Evolutionary conservation across 2,888 invertebrate genomes (phyloP), one percentile per base, ranked within the genome.

Genomic region (Drosophila antonietae): DNA sequence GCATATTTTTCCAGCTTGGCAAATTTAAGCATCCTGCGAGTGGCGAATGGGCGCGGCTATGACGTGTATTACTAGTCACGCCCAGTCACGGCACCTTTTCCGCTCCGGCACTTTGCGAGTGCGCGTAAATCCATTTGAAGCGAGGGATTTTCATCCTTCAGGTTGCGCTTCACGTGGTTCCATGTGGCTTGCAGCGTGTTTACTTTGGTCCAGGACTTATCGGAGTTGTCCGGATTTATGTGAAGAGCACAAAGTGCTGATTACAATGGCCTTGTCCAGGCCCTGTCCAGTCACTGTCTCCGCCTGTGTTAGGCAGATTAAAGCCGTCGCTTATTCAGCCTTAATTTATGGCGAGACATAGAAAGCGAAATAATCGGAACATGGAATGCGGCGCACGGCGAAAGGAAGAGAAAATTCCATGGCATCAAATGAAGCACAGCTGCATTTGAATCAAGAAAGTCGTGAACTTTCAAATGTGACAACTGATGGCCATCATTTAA

Each of bases 211-310:
- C 62, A 47, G 73, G 74, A 72, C 74, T 89, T 87, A 89, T 89
- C 89, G 70, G 75, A 60, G 72, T 68, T 80, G 75, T 73, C 70
- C 61, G 77, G 78, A 86, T 76, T 90, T 83, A 86, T 73, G 83
- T 71, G 64, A 14, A 55, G 69, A 68, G 61, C 81, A 78, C 71
- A 80, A 72, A 75, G 68, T 68, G 68, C 72, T 68, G 78, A 83
- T 74, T 82, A 78, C 70, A 72, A 69, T 78, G 65, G 62, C 35
- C 18, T 10, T 20, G 73, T 23, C n/a, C n/a, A n/a, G 65, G 62
- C 35, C 18, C 7, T 20, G 74, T 44, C 47, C 52, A 35, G 31
- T 59, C 44, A 15, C 55, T 55, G 35, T 28, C 43, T 20, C 47
- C 33, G 62, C 51, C 41, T 46, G 62, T 65, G 67, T 76, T 73